phyloP scores from a whole-genome alignment of 2,888 invertebrate species.

The Sphaerophoria taeniata region DNA sequence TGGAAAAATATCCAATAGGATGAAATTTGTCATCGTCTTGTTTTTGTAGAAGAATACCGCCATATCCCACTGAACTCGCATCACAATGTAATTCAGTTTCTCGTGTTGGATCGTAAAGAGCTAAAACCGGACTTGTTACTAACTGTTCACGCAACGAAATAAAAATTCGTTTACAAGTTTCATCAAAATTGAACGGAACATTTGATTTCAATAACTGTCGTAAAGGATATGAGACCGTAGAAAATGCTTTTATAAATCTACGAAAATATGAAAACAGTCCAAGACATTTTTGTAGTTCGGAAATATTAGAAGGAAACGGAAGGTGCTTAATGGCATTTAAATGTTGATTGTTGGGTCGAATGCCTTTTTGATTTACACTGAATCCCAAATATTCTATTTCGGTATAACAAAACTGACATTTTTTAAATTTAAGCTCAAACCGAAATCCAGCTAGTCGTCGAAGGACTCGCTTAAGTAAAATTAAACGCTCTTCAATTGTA shows the following conservation, averaged over 20 bases:
- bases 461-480: no score
- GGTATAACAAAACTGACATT: neutral
- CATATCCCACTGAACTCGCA: no score
- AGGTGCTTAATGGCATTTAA: neutral
- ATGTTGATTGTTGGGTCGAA: conserved; percentile 7
- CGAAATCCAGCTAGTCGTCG: no score
- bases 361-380: neutral
- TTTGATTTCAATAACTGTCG: neutral
- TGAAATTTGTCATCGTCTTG: neutral
- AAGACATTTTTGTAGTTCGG: neutral
- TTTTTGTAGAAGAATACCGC: no score
- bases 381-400: conserved; percentile 10
- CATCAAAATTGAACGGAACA: neutral
- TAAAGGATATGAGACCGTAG: no score
- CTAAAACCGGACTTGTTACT: conserved; percentile 6
- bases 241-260: neutral
- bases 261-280: neutral
- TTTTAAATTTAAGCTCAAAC: no score
- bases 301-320: conserved; percentile 5
- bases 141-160: conserved; percentile 4
- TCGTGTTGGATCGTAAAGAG: conserved; percentile 11
- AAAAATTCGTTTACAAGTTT: neutral
- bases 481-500: no score
- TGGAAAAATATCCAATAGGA: conserved; percentile 76
- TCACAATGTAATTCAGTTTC: neutral